Conservation (phyloP, 2,888 invertebrate species). For the Epirrita christyi region DNA sequence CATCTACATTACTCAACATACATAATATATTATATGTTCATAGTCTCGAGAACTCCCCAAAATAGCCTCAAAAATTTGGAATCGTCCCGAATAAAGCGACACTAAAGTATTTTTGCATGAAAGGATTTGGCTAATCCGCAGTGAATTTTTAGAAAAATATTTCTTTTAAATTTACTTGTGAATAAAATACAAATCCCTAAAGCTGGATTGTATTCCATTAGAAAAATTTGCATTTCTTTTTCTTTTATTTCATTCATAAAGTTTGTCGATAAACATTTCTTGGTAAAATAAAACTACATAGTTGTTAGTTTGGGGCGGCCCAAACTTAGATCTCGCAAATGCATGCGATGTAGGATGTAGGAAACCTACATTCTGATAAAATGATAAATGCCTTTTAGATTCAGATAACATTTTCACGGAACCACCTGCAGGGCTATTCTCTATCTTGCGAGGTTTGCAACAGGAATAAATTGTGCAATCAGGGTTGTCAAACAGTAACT, state of each 20-base stretch:
- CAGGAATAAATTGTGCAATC: too few species aligned
- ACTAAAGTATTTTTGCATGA: conserved; percentile 13
- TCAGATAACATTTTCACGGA: too few species aligned
- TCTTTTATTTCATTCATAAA: conserved; percentile 17
- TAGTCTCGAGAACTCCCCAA: not conserved
- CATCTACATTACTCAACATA: not conserved
- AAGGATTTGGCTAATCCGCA: conserved; percentile 32
- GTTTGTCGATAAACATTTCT: not conserved
- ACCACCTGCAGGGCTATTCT: too few species aligned
- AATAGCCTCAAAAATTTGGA: not conserved
- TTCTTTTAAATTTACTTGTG: conserved; percentile 32
- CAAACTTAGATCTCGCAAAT: too few species aligned
- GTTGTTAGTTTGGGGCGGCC: too few species aligned
- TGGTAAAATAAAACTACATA: not conserved
- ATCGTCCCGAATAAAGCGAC: not conserved
- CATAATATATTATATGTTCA: not conserved
- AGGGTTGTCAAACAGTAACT: too few species aligned
- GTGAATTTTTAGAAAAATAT: conserved; percentile 33
- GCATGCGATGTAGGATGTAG: too few species aligned
- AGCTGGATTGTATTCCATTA: conserved; percentile 35
- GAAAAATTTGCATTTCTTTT: conserved; percentile 24
- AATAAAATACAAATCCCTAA: conserved; percentile 36
- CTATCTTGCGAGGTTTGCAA: too few species aligned
- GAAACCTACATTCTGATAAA: too few species aligned
- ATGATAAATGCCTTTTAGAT: too few species aligned